Evolutionary conservation across 2,797 vertebrate genomes (phyloP).

Genomic region (Rhinatrema bivittatum): DNA sequence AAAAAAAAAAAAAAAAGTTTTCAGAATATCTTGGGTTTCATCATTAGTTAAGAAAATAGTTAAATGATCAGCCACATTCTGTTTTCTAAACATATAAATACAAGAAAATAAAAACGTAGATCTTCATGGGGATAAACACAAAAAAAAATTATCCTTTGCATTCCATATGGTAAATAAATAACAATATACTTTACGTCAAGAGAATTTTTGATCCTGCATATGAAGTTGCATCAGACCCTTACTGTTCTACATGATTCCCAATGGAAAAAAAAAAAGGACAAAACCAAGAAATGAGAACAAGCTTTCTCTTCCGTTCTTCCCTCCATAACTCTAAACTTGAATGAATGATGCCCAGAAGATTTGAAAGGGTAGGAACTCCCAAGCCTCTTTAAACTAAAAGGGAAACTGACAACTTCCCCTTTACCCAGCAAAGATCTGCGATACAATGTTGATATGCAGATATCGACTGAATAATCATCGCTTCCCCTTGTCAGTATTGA

Average conservation of each 20-base stretch:
- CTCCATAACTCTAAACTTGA: no score
- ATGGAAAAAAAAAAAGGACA: no score
- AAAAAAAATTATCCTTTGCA: conserved; percentile 49
- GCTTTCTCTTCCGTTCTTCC: no score
- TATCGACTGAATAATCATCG: no score
- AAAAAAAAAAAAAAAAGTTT: conserved; percentile 53
- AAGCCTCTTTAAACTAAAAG: conserved; percentile 29
- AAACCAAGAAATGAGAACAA: no score
- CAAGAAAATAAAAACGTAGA: conserved; percentile 42
- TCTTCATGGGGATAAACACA: conserved; percentile 49
- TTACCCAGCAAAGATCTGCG: no score
- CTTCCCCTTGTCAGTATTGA: no score
- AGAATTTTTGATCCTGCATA: conserved; percentile 49
- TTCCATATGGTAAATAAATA: conserved; percentile 65
- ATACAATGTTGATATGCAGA: no score
- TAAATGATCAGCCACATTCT: conserved; percentile 51
- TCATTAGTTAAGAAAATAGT: conserved; percentile 51
- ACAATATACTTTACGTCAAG: conserved; percentile 53
- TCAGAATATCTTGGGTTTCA: conserved; percentile 63
- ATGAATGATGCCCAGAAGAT: no score
- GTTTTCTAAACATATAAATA: conserved; percentile 62
- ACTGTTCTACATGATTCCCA: no score
- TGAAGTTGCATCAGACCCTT: conserved; percentile 43
- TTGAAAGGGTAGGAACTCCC: no score
- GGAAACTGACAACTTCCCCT: conserved; percentile 22